Conservation (phyloP, 53 echinoderm and acorn worm genomes). For the Mesocentrotus franciscanus region DNA sequence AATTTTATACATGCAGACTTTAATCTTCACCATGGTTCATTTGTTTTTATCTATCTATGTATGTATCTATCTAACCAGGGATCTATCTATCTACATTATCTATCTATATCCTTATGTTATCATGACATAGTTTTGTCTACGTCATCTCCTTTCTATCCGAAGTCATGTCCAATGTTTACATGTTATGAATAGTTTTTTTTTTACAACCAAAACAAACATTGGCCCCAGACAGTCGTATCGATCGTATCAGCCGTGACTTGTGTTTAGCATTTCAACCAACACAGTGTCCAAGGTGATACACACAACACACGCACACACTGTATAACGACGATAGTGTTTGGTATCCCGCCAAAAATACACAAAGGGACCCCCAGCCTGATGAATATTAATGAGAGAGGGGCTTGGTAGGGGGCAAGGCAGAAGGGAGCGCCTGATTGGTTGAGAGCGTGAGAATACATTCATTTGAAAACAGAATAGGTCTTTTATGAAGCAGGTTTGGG, state of each 20-base stretch:
- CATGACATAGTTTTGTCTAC: not conserved
- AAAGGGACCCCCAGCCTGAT: not conserved
- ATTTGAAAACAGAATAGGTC: not conserved
- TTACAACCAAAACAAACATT: conserved; percentile 26
- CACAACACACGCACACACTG: not conserved
- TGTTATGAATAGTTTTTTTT: not conserved
- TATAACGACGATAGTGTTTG: not conserved
- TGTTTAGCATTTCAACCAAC: not conserved
- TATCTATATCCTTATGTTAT: not conserved
- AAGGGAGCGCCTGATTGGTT: not conserved
- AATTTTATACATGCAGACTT: not conserved
- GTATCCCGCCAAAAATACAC: conserved; percentile 31
- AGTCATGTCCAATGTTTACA: not conserved
- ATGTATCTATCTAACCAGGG: not conserved
- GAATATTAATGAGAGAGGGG: not conserved
- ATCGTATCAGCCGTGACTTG: not conserved
- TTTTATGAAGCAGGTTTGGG: not conserved
- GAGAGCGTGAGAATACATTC: not conserved
- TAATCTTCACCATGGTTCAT: not conserved
- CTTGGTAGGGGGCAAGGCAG: not conserved
- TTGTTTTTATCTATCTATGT: not conserved
- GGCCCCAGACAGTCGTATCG: conserved; percentile 9
- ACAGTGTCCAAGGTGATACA: conserved; percentile 7
- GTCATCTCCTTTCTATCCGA: not conserved
- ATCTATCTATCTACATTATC: not conserved